These are phyloP conservation scores for Brachionus koreanus DNA, from an alignment of 1,140 invertebrate genomes.

Conservation along the genomic window DNA sequence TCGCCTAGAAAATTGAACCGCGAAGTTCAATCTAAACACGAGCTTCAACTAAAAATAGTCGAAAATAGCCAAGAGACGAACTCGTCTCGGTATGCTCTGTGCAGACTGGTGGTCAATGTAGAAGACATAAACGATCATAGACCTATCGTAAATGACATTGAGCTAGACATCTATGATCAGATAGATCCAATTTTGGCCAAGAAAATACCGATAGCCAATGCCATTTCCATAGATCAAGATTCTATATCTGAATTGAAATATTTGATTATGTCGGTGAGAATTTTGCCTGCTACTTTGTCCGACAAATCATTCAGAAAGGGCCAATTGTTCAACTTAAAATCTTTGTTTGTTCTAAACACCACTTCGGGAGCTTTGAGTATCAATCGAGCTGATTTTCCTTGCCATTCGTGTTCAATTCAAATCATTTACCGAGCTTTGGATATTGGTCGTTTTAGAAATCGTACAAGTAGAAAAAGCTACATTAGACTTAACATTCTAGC, in stretches of 20 bases:
- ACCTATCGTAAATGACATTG: conserved; percentile 42
- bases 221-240: conserved; percentile 34
- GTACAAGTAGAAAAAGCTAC: conserved; percentile 12
- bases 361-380: background rate
- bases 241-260: background rate
- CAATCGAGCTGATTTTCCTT: background rate
- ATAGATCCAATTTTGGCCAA: background rate
- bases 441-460: background rate
- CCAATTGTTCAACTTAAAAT: background rate
- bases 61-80: background rate
- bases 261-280: background rate
- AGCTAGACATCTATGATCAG: conserved; percentile 26
- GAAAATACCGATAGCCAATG: conserved; percentile 24
- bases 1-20: conserved; percentile 14
- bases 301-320: background rate
- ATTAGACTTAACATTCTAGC: background rate
- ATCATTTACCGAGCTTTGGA: background rate
- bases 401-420: background rate
- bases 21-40: background rate
- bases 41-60: conserved; percentile 20
- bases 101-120: conserved; percentile 10
- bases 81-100: conserved; percentile 19
- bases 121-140: conserved; percentile 31
- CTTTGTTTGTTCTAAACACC: background rate
- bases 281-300: background rate